phyloP scores from a whole-genome alignment of 2,113 vertebrate genomes.

The Epinephelus moara region DNA sequence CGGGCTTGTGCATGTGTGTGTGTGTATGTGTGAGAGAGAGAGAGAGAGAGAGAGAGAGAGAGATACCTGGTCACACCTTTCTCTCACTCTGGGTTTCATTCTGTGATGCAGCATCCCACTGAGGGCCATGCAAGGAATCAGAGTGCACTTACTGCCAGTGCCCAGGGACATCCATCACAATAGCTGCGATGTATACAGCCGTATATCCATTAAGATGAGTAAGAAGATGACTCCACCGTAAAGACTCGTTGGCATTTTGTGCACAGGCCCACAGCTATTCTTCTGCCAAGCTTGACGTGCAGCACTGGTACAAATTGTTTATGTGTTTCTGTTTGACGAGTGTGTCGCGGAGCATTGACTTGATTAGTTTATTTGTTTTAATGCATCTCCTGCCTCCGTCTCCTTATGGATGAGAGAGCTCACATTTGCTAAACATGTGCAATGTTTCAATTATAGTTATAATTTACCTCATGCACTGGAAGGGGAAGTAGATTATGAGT shows the following conservation, averaged over 20 bases:
- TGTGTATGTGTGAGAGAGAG: constrained; percentile 10
- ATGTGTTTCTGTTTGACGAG: constrained; percentile 34
- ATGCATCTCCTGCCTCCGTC: constrained; percentile 42
- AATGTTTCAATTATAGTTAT: constrained; percentile 68
- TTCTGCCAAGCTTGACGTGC: neutral
- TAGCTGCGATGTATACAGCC: constrained; percentile 15
- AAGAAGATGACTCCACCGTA: constrained; percentile 7
- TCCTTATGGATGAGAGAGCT: constrained; percentile 39
- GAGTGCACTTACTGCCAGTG: constrained; percentile 65
- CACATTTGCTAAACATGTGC: constrained; percentile 61
- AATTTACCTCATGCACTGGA: constrained; percentile 52
- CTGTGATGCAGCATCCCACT: constrained; percentile 49
- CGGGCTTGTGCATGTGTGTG: constrained; percentile 7
- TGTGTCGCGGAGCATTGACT: constrained; percentile 34
- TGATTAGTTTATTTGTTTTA: constrained; percentile 58
- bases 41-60: constrained; percentile 8
- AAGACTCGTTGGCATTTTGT: constrained; percentile 10
- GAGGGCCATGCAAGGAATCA: constrained; percentile 29
- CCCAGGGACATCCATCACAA: constrained; percentile 58
- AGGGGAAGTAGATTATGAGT: constrained; percentile 62
- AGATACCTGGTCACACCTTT: constrained; percentile 67
- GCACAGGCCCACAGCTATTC: constrained; percentile 9
- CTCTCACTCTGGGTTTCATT: constrained; percentile 47
- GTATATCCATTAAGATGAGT: constrained; percentile 56
- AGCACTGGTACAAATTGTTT: constrained; percentile 27